Evolutionary conservation across 2,797 vertebrate genomes (phyloP), one percentile per base, ranked within the genome.

Genomic region (Helostoma temminkii): DNA sequence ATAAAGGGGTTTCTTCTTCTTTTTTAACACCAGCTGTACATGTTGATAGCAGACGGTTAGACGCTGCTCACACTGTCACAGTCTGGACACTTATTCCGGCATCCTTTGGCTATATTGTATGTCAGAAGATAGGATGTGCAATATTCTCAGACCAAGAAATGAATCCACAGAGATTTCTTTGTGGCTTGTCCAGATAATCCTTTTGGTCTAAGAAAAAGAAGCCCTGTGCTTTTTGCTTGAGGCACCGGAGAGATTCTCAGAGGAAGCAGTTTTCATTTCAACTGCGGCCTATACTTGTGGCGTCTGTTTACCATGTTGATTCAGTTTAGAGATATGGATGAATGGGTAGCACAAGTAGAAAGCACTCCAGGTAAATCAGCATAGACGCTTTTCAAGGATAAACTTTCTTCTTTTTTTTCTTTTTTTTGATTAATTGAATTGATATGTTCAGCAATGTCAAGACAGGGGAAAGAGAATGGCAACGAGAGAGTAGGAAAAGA

Each of bases 121-220:
- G 89, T 88, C 72, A 87, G 80, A 89, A 90, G 89, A 93, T 89
- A 76, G 80, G 76, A 64, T 41, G 78, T 61, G 84, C 88, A 89
- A 84, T 89, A 89, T 83, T 89, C 78, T 69, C 63, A 45, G 22
- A 82, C 76, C 81, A 71, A 84, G 80, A 90, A 91, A 86, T 89
- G 64, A 89, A 88, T 88, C 88, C 86, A 30, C 63, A 5, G 78
- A 84, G 78, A 79, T 77, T 82, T 84, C 81, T 89, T 86, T 91
- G 89, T 90, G 80, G 71, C 70, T 81, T 69, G 81, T 90, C 76
- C 88, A 86, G 90, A 91, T 92, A 90, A 92, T 92, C 83, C 82
- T 74, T 80, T 75, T 66, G 82, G 77, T 89, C 71, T 81, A 76
- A 80, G 72, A 55, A 80, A 84, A 85, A 80, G 42, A 73, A 74